These are phyloP conservation scores for Argopecten irradians DNA, from an alignment of 1,140 invertebrate genomes.

Conservation along the genomic window DNA sequence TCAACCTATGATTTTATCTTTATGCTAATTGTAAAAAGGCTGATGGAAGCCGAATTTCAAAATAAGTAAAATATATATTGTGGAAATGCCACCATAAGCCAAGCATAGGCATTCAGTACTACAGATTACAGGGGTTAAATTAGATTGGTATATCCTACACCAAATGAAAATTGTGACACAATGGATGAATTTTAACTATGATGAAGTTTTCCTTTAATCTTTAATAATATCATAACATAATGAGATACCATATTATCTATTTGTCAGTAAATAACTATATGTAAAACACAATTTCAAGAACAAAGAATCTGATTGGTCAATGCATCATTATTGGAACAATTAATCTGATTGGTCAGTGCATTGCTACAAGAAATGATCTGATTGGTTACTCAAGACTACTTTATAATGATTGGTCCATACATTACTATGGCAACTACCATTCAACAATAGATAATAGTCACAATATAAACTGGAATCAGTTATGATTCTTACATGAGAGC, in stretches of 20 bases:
- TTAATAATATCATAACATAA: neutral
- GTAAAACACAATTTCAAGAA: neutral
- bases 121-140: neutral
- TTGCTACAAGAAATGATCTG: neutral
- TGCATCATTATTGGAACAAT: neutral
- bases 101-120: conserved; percentile 15
- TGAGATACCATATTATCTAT: neutral
- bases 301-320: neutral
- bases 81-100: neutral
- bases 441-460: neutral
- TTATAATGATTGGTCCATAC: too few relatives aligned
- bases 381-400: too few relatives aligned
- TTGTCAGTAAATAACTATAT: neutral
- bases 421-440: neutral
- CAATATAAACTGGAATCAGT: neutral
- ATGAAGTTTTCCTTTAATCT: neutral
- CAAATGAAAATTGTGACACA: neutral
- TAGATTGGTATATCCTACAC: neutral
- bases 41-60: neutral
- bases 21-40: neutral
- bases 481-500: neutral
- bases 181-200: neutral
- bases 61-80: neutral
- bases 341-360: neutral
- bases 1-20: too few relatives aligned